Conservation (phyloP, 92 coral and sea anemone species). For the Umimayanthus chanpuru region DNA sequence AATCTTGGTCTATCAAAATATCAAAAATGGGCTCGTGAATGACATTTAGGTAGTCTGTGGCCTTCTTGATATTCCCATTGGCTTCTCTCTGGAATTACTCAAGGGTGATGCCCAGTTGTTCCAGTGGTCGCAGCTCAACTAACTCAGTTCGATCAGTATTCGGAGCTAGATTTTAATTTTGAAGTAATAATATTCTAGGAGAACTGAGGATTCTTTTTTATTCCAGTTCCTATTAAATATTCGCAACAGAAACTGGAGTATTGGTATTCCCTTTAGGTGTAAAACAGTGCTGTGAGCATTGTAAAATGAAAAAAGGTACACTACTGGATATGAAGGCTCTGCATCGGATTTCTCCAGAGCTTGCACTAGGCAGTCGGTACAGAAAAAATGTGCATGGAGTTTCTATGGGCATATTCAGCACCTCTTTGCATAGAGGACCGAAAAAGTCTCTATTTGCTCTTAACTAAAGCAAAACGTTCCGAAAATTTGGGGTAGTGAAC, state of each 20-base stretch:
- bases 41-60: conserved; percentile 31
- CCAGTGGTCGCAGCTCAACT: neutral
- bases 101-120: neutral
- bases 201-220: no score
- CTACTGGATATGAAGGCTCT: conserved; percentile 17
- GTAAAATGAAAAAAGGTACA: neutral
- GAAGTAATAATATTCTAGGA: neutral
- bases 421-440: neutral
- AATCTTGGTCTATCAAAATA: conserved; percentile 42
- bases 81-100: conserved; percentile 8
- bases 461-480: neutral
- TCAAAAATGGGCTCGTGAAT: conserved; percentile 44
- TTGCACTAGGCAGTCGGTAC: conserved; percentile 4
- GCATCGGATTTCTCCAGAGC: conserved; percentile 8
- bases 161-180: neutral
- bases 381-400: conserved; percentile 13
- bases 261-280: neutral
- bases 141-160: neutral
- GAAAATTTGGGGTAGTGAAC: neutral
- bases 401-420: conserved; percentile 16
- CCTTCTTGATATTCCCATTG: conserved; percentile 29
- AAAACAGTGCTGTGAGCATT: neutral
- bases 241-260: neutral
- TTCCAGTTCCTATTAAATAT: no score
- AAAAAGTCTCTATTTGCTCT: neutral